Conservation (phyloP, 2,797 vertebrate species). For the Graptemys geographica region DNA sequence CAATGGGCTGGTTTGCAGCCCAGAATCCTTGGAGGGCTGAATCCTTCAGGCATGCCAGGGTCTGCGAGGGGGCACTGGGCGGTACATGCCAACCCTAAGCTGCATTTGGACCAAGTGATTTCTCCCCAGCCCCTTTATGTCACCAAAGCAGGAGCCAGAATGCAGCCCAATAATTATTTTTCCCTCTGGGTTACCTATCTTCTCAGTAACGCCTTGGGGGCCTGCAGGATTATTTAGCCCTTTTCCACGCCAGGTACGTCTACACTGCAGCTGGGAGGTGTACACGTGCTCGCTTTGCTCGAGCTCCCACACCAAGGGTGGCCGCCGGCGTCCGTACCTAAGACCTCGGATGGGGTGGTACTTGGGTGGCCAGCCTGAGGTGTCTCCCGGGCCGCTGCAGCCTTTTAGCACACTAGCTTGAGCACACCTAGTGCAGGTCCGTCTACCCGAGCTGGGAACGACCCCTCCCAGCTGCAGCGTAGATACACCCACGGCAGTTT, state of each 20-base stretch:
- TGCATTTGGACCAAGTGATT: not conserved
- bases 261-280: not conserved
- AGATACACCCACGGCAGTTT: not conserved
- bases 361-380: too few species aligned
- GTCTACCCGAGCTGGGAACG: not conserved
- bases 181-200: not conserved
- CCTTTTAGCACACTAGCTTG: not conserved
- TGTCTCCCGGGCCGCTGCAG: too few species aligned
- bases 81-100: not conserved
- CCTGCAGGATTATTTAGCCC: not conserved
- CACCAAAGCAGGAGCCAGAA: not conserved
- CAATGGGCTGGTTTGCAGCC: too few species aligned
- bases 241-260: not conserved
- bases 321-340: not conserved
- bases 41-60: too few species aligned
- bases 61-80: too few species aligned
- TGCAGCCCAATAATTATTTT: not conserved
- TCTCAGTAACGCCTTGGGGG: not conserved
- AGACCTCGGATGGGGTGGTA: too few species aligned
- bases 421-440: not conserved
- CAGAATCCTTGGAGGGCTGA: too few species aligned
- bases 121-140: not conserved
- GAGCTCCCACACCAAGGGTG: fast-evolving
- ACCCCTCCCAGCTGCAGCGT: not conserved
- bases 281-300: not conserved